phyloP scores from a whole-genome alignment of 2,888 invertebrate species.

The Drosophila picticornis region DNA sequence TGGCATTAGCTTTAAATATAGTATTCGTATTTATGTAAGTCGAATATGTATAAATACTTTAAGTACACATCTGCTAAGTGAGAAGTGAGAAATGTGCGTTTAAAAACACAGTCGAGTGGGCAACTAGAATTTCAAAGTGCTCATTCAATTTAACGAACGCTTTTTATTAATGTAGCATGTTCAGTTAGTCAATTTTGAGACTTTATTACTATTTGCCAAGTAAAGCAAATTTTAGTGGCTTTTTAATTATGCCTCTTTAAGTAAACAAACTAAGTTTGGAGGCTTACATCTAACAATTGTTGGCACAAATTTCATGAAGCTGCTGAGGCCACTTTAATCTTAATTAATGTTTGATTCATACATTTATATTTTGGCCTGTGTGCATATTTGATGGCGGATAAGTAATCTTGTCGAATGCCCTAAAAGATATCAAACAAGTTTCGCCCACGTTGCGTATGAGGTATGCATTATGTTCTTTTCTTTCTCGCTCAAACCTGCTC shows the following conservation, averaged over 20 bases:
- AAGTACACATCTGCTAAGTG: background rate
- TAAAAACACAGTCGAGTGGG: background rate
- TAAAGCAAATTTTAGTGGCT: background rate
- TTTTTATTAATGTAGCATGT: background rate
- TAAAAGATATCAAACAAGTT: constrained; percentile 50
- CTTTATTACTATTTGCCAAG: background rate
- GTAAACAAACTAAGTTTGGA: background rate
- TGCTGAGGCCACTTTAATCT: background rate
- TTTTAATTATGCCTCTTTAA: background rate
- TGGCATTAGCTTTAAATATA: constrained; percentile 65
- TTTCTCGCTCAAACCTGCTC: constrained; percentile 26
- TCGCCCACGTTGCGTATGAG: constrained; percentile 58
- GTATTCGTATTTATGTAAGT: background rate
- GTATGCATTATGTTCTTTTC: constrained; percentile 52
- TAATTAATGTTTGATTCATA: constrained; percentile 34
- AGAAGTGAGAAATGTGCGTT: background rate
- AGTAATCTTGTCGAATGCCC: constrained; percentile 48
- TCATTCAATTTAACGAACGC: background rate
- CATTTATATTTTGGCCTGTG: constrained; percentile 17
- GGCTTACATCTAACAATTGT: background rate
- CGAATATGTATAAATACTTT: background rate
- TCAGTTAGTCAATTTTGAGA: background rate
- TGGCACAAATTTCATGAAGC: too few relatives aligned
- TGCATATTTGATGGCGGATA: constrained; percentile 50
- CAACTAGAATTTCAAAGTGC: background rate